phyloP scores from a whole-genome alignment of 2,888 invertebrate genomes.

The Zygogramma bicolorata region DNA sequence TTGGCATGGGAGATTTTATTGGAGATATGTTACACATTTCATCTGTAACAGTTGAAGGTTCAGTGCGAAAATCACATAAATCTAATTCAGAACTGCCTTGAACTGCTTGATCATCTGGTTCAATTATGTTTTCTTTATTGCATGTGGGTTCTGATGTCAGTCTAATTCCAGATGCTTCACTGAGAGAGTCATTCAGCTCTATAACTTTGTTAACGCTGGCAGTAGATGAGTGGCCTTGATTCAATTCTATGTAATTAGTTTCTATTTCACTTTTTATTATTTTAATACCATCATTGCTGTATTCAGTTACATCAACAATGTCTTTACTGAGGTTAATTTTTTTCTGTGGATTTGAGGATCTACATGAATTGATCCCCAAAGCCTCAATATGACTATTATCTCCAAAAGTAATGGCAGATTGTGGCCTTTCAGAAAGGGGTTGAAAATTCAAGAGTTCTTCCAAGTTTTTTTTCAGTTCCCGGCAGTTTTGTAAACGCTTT shows the following conservation, averaged over 20 bases:
- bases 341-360: conserved; percentile 26
- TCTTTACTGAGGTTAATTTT: conserved; percentile 54
- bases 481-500: conserved; percentile 68
- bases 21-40: conserved; percentile 13
- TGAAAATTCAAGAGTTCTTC: conserved; percentile 48
- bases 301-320: conserved; percentile 58
- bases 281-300: conserved; percentile 51
- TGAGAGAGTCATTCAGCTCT: conserved; percentile 20
- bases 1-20: conserved; percentile 62
- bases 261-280: conserved; percentile 31
- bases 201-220: conserved; percentile 9
- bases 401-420: conserved; percentile 35
- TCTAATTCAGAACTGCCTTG: conserved; percentile 1
- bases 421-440: conserved; percentile 37
- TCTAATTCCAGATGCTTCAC: conserved; percentile 21
- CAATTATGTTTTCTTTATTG: conserved; percentile 5
- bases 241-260: conserved; percentile 21
- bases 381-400: conserved; percentile 46
- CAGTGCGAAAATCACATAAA: conserved; percentile 7
- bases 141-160: conserved; percentile 20
- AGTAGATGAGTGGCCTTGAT: conserved; percentile 25
- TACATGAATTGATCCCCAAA: conserved; percentile 39
- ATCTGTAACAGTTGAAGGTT: neutral
- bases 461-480: conserved; percentile 62
- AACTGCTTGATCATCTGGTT: neutral